Evolutionary conservation across 2,113 vertebrate genomes (phyloP).

Genomic region (Sprattus sprattus): DNA sequence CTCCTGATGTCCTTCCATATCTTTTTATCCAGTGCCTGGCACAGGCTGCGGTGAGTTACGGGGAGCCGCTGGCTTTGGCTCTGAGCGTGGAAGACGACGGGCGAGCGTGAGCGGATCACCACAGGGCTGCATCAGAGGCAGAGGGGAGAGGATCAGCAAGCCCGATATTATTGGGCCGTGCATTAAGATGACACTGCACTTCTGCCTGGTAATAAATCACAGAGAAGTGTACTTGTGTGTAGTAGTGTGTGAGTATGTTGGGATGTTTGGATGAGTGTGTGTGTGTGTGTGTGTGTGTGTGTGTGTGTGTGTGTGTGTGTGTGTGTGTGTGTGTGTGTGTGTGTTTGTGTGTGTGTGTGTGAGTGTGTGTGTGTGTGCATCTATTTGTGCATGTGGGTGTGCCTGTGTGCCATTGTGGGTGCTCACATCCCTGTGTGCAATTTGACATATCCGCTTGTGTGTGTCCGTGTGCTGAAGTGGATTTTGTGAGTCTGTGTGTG

Average conservation of each 20-base stretch:
- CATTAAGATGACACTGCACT: slow-evolving; percentile 29
- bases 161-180: slow-evolving; percentile 26
- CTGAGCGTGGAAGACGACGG: background rate
- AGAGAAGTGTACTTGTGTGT: slow-evolving; percentile 18
- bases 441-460: no score
- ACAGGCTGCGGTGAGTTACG: background rate
- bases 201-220: slow-evolving; percentile 29
- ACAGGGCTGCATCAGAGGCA: background rate
- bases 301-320: background rate
- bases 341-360: slow-evolving; percentile 3
- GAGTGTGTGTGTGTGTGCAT: background rate
- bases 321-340: background rate
- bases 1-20: background rate
- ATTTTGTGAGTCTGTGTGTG: no score
- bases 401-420: slow-evolving; percentile 1
- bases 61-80: background rate
- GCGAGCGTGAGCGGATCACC: background rate
- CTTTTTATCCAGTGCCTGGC: background rate
- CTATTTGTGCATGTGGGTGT: slow-evolving; percentile 6
- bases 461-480: no score
- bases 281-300: slow-evolving; percentile 24
- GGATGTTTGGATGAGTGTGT: slow-evolving; percentile 5
- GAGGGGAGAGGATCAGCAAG: background rate
- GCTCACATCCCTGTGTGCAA: no score
- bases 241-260: slow-evolving; percentile 24